These are phyloP conservation scores for Plusia festucae DNA, from an alignment of 2,888 invertebrate genomes.

Conservation along the genomic window DNA sequence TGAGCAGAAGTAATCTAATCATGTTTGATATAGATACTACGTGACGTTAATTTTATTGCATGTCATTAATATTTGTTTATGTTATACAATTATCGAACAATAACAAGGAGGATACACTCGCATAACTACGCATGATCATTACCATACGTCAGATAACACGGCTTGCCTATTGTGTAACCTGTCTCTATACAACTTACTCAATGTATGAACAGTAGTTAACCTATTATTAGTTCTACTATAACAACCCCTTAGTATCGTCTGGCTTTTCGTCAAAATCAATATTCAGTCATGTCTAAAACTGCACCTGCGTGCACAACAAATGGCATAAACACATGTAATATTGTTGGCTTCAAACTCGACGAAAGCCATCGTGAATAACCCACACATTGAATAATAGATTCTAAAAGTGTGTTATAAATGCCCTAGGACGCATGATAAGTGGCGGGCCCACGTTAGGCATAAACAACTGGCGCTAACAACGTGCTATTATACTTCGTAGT, in stretches of 20 bases:
- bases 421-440: slow-evolving; percentile 50
- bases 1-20: no score
- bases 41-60: no score
- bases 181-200: background rate
- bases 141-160: slow-evolving; percentile 4
- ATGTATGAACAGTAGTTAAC: background rate
- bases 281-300: slow-evolving; percentile 2
- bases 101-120: background rate
- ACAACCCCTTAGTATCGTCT: background rate
- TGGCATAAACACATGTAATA: slow-evolving; percentile 34
- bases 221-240: background rate
- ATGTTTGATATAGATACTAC: background rate
- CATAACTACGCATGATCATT: slow-evolving; percentile 2
- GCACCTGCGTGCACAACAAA: slow-evolving; percentile 19
- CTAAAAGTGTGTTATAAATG: slow-evolving; percentile 54
- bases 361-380: slow-evolving; percentile 52
- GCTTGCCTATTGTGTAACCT: background rate
- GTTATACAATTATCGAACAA: background rate
- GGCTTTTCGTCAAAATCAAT: slow-evolving; percentile 11
- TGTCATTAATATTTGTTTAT: background rate
- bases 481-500: slow-evolving; percentile 40
- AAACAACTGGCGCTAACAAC: slow-evolving; percentile 37
- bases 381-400: slow-evolving; percentile 56
- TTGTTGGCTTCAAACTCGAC: slow-evolving; percentile 34
- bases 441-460: slow-evolving; percentile 36